A percentile compares a stretch with the other conserved stretches of the same genome.
phyloP scores from a whole-genome alignment of 2,797 vertebrate genomes.

The Mastacembelus armatus region DNA sequence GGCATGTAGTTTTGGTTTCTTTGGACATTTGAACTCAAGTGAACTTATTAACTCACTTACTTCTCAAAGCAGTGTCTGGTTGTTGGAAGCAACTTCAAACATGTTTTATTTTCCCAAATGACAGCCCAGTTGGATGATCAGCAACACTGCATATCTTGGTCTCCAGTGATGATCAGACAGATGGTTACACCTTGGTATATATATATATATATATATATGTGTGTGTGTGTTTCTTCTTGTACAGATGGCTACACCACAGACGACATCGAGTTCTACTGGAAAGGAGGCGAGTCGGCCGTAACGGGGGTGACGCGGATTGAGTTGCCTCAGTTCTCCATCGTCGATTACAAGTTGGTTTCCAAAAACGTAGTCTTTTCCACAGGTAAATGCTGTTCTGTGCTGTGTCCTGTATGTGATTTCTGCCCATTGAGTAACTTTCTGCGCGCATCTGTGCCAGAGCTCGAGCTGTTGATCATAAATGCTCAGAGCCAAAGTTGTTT shows the following conservation, averaged over 20 bases:
- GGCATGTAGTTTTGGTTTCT: constrained; percentile 20
- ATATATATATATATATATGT: constrained; percentile 46
- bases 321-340: constrained; percentile 98
- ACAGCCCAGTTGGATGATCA: constrained; percentile 69
- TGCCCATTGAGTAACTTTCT: constrained; percentile 50
- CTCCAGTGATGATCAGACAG: constrained; percentile 72
- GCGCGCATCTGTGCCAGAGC: constrained; percentile 47
- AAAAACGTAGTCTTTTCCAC: constrained; percentile 98
- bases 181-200: constrained; percentile 77
- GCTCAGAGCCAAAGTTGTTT: constrained; percentile 58
- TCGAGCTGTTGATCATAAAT: constrained; percentile 60
- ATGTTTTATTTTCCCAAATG: constrained; percentile 45
- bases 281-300: constrained; percentile 77
- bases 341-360: constrained; percentile 98
- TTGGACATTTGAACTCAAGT: constrained; percentile 51
- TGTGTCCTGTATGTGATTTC: background rate
- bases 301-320: constrained; percentile 96
- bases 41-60: constrained; percentile 35
- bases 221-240: constrained; percentile 44
- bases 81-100: constrained; percentile 73
- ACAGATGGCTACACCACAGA: constrained; percentile 83
- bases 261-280: constrained; percentile 84
- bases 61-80: constrained; percentile 59
- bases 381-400: constrained; percentile 81
- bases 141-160: constrained; percentile 73